These are phyloP conservation scores for Columba janthina DNA, from an alignment of 2,113 vertebrate species.

Conservation along the genomic window DNA sequence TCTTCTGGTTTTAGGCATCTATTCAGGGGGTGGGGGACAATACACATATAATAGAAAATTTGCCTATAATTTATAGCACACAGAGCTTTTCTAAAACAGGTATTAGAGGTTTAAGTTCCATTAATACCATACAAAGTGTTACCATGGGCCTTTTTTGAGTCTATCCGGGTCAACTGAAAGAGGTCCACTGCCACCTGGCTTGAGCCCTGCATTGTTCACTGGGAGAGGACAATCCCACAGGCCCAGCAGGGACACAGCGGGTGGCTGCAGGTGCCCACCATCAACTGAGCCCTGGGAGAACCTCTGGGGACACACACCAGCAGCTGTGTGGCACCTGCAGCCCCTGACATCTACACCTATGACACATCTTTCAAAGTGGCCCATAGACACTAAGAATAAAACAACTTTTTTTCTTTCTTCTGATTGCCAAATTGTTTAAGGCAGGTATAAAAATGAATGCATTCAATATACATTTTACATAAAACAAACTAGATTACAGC, in stretches of 20 bases:
- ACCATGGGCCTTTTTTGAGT: neutral
- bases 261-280: neutral
- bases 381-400: constrained; percentile 73
- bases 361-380: constrained; percentile 18
- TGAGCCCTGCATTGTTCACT: rapidly evolving
- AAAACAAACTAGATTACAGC: constrained; percentile 90
- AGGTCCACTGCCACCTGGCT: neutral
- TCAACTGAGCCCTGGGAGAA: neutral
- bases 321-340: neutral
- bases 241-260: neutral
- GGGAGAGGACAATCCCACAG: neutral
- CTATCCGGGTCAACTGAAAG: neutral
- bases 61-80: neutral
- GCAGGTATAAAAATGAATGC: constrained; percentile 99
- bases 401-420: constrained; percentile 89
- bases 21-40: neutral
- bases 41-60: neutral
- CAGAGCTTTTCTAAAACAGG: neutral
- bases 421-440: constrained; percentile 99
- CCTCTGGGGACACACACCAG: neutral
- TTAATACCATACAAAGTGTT: constrained; percentile 33
- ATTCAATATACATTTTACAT: constrained; percentile 89
- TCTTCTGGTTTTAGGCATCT: neutral
- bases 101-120: neutral
- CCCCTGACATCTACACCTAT: neutral